phyloP scores from a whole-genome alignment of 2,797 vertebrate genomes.

The Austrolebias charrua region DNA sequence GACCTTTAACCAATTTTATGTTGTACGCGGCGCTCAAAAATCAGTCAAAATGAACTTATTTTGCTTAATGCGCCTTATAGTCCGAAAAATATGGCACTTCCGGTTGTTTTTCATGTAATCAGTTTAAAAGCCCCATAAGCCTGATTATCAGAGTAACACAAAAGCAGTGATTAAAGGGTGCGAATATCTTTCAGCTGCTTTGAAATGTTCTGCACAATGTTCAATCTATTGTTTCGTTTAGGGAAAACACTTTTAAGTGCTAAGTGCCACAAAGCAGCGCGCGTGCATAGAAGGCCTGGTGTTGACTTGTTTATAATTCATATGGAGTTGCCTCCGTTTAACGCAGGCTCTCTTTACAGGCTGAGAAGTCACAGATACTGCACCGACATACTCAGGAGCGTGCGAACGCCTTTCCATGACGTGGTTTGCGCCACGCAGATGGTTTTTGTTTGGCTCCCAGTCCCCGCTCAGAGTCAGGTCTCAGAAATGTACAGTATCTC shows the following conservation, averaged over 20 bases:
- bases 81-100: background rate
- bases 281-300: conserved; percentile 1
- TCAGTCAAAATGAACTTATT: no score
- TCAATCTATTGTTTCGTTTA: conserved; percentile 1
- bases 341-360: conserved; percentile 19
- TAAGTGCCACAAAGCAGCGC: background rate
- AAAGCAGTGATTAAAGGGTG: background rate
- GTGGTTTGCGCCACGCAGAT: conserved; percentile 58
- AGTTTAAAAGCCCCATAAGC: conserved; percentile 4
- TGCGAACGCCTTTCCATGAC: conserved; percentile 71
- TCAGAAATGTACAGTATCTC: conserved; percentile 69
- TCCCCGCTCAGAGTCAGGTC: conserved; percentile 50
- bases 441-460: conserved; percentile 69
- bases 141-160: background rate
- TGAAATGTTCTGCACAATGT: background rate
- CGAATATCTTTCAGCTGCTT: background rate
- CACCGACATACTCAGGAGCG: conserved; percentile 47
- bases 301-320: conserved; percentile 11
- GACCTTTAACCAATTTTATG: no score
- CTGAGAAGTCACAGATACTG: conserved; percentile 30
- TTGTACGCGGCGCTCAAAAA: no score
- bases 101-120: background rate
- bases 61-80: no score
- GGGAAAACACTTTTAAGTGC: background rate
- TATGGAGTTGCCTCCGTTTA: conserved; percentile 15